Percentiles rank a stretch among this genome's conserved stretches.
Conservation (phyloP, 92 coral and sea anemone genomes). For the Phymanthus crucifer region DNA sequence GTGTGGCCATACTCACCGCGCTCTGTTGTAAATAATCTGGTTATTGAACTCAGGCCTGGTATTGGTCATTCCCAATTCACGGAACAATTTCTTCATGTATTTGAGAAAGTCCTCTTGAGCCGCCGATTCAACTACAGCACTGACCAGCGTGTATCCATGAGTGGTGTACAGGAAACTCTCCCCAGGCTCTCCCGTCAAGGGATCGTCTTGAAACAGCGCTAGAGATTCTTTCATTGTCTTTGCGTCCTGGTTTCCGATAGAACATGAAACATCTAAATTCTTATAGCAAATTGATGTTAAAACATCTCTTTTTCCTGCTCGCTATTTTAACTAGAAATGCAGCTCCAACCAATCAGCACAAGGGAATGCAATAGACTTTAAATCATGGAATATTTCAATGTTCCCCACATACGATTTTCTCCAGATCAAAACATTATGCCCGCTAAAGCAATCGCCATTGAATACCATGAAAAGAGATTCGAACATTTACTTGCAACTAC, state of each 20-base stretch:
- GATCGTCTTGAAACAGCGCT: constrained; percentile 83
- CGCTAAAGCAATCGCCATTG: too few species aligned
- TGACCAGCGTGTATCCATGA: constrained; percentile 85
- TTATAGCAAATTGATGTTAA: not conserved
- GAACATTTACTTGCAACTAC: too few species aligned
- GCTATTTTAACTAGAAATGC: too few species aligned
- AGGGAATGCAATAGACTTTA: too few species aligned
- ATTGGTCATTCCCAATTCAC: constrained; percentile 84
- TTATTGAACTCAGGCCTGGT: constrained; percentile 78
- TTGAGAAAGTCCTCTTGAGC: constrained; percentile 72
- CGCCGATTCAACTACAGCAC: constrained; percentile 87
- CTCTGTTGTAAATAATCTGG: constrained; percentile 73
- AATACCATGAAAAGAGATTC: too few species aligned
- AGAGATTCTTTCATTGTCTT: constrained; percentile 75
- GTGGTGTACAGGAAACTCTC: constrained; percentile 79
- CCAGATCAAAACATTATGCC: too few species aligned
- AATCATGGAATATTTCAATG: too few species aligned
- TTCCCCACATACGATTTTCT: too few species aligned
- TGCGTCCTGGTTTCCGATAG: constrained; percentile 45
- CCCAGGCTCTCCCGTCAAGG: constrained; percentile 76
- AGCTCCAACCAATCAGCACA: too few species aligned
- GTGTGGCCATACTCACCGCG: constrained; percentile 58
- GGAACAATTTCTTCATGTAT: constrained; percentile 73
- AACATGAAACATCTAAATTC: not conserved
- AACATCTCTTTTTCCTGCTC: too few species aligned